Base-by-base conservation (phyloP, 2,113 vertebrate genomes). In the Motacilla tschutschensis region DNA sequence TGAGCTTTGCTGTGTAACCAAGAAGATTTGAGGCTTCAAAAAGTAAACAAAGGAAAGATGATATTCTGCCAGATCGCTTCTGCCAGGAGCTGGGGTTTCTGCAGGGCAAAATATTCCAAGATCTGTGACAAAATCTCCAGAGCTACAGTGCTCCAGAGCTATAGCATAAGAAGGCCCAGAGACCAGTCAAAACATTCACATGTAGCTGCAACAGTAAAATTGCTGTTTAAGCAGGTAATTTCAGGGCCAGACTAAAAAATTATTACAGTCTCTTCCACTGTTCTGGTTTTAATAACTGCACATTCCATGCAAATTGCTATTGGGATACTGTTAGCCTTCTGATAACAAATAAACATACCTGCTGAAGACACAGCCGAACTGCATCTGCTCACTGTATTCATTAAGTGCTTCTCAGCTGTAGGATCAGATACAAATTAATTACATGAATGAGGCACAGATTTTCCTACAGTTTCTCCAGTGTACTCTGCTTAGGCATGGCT, bases 1-100 rank as follows among this genome's bases (percentile, higher is more conserved):
- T 87, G 44, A 91, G 62, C 29, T 91, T 80, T 71, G 58, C 64
- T 88, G 21, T 67, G 35, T 53, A 85, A 81, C 74, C 53, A 64
- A 54, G 80, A 89, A 50, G 51, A 72, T 72, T 20, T 41, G 66
- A 82, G 31, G 44, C 46, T 88, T 88, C 46, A 76, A 65, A 86
- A 84, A 78, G 60, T 43, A 83, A 88, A 76, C 67, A 75, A 92
- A 85, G 38, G 64, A 74, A 89, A 89, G 40, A 55, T 25, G 47
- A 70, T 79, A 36, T 40, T 91, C 47, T 81, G 76, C 46, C 50
- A 87, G 50, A 50, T 20, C 0, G 2, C 31, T 93, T 79, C 75
- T 89, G 46, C 64, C 44, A 53, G 67, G 48, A 92, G 44, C 44
- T 71, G 57, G n/a, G 48, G 40, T 79, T 86, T 82, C 5, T 16